Base-by-base conservation (phyloP, 2,888 invertebrate genomes). In the Drosophila buzzatii region DNA sequence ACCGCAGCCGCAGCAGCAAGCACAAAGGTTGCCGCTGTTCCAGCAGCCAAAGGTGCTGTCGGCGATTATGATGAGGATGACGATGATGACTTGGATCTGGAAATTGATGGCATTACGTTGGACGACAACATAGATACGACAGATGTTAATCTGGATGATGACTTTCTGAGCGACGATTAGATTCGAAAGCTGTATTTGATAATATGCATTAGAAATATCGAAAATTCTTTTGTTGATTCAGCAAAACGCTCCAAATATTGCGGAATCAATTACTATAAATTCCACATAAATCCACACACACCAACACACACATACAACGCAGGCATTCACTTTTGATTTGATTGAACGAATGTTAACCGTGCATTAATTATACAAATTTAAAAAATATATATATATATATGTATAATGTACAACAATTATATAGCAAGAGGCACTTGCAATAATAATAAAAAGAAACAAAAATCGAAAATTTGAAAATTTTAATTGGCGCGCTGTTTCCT, bases 121-220 rank as follows among this genome's bases (percentile, higher is more conserved):
- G 97, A 98, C 91, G 96, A 96, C 75, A 95, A 95, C 90, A 96
- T 97, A 78, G 97, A 97, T 91, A 95, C 95, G 63, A 95, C 95
- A 92, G 96, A 96, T 92, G 95, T 96, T 70, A 96, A 95, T 93
- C 93, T 96, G 86, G 96, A 96, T 90, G 96, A 96, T 67, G 92
- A 92, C 90, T 94, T 96, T 81, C 92, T 96, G 74, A 95, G 95
- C 86, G 96, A 96, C 92, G 91, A 91, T 73, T 90, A 83, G 73
- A 58, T 37, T 39, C 58, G 27, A 42, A 27, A 37, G 45, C 35
- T 69, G 66, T 73, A 74, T 79, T 73, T 70, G 49, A 66, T 70
- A 77, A 61, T 59, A 69, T 70, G 70, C 60, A 61, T 73, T 75
- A 80, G 69, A 70, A 61, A 73, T 74, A 71, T 62, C 61, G 59